phyloP scores from a whole-genome alignment of 2,888 invertebrate genomes.

The Parnassius mnemosyne region DNA sequence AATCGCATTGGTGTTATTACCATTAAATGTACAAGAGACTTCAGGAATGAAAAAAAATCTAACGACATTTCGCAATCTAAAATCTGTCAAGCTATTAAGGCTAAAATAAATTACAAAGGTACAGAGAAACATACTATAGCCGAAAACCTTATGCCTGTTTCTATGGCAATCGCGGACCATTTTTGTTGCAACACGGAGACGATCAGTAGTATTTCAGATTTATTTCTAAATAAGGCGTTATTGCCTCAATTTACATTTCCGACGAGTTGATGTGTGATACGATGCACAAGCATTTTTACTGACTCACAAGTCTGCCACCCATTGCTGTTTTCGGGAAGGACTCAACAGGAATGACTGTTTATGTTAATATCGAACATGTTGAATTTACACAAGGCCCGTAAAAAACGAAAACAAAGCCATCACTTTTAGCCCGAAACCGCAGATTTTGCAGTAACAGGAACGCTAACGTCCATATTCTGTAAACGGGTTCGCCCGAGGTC shows the following conservation, averaged over 20 bases:
- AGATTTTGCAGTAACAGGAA: slow-evolving; percentile 33
- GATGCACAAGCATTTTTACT: slow-evolving; percentile 7
- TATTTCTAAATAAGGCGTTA: slow-evolving; percentile 17
- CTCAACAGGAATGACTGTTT: slow-evolving; percentile 2
- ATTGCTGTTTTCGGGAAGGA: slow-evolving; percentile 1
- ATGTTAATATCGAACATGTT: slow-evolving; percentile 32
- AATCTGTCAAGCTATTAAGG: too few relatives aligned
- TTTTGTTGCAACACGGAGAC: not conserved
- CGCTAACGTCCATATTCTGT: slow-evolving; percentile 32
- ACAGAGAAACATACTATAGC: too few relatives aligned
- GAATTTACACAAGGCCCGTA: slow-evolving; percentile 32
- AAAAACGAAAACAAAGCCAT: slow-evolving; percentile 35
- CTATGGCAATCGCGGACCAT: too few relatives aligned
- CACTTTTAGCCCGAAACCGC: slow-evolving; percentile 35
- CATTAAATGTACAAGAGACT: too few relatives aligned
- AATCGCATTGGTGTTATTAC: too few relatives aligned
- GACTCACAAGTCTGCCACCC: slow-evolving; percentile 2
- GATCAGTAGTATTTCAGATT: not conserved
- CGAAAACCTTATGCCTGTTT: too few relatives aligned
- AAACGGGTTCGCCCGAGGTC: slow-evolving; percentile 48
- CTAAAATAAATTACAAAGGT: too few relatives aligned
- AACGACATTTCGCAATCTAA: too few relatives aligned
- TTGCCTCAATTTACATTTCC: not conserved
- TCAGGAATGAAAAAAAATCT: too few relatives aligned
- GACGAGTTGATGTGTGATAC: slow-evolving; percentile 11